phyloP scores from a whole-genome alignment of 2,888 invertebrate species.

The Cantharis nigra region DNA sequence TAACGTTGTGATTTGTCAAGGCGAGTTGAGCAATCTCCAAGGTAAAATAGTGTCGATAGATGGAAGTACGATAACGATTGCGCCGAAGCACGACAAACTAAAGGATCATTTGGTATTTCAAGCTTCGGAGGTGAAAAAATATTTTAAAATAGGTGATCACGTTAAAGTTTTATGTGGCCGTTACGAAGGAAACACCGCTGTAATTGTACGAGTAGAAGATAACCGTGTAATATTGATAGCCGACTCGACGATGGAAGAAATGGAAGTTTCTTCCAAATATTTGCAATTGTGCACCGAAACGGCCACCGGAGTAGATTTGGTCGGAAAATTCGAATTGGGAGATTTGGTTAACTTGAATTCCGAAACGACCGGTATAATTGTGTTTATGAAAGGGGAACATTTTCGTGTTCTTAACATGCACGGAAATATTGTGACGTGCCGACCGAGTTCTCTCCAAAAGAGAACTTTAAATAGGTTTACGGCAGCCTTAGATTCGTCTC shows the following conservation, averaged over 20 bases:
- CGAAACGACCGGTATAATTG: constrained; percentile 97
- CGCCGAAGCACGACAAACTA: constrained; percentile 96
- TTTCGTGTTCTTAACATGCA: constrained; percentile 98
- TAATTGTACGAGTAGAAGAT: constrained; percentile 93
- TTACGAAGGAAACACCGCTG: constrained; percentile 96
- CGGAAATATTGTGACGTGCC: constrained; percentile 92
- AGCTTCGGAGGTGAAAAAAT: constrained; percentile 89
- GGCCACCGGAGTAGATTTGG: constrained; percentile 97
- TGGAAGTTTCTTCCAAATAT: constrained; percentile 90
- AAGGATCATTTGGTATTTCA: constrained; percentile 94
- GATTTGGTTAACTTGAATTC: constrained; percentile 94
- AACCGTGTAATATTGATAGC: constrained; percentile 93
- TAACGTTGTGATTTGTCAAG: constrained; percentile 95
- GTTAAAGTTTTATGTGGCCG: constrained; percentile 87
- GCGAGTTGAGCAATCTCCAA: constrained; percentile 94
- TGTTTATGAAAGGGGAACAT: constrained; percentile 93
- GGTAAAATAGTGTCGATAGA: constrained; percentile 96
- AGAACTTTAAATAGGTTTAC: constrained; percentile 88
- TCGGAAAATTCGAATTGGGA: constrained; percentile 99
- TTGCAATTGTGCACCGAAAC: constrained; percentile 96
- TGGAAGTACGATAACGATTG: constrained; percentile 93
- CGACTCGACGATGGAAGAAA: constrained; percentile 97
- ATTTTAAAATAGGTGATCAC: constrained; percentile 96
- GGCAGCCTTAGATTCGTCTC: constrained; percentile 91
- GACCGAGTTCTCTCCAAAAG: constrained; percentile 92